These are phyloP conservation scores for Hypercompe scribonia DNA, from an alignment of 2,888 invertebrate genomes.

Conservation along the genomic window DNA sequence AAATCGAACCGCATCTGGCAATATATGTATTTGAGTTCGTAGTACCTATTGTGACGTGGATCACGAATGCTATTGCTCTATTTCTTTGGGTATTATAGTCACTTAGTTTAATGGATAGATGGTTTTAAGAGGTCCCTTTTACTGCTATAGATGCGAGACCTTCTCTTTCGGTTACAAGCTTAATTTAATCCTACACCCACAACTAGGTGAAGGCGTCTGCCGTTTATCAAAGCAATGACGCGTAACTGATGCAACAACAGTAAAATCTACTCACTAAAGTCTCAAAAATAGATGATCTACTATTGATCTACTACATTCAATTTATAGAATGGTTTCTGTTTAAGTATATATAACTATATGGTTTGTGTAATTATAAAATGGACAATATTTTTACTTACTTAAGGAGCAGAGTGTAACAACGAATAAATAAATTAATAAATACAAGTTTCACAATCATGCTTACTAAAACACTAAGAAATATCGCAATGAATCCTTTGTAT, in stretches of 20 bases:
- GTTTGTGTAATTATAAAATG: too few species aligned
- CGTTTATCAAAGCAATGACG: slow-evolving; percentile 47
- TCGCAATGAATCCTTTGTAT: not conserved
- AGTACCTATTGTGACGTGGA: slow-evolving; percentile 71
- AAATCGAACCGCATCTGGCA: slow-evolving; percentile 68
- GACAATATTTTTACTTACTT: too few species aligned
- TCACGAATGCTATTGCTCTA: slow-evolving; percentile 70
- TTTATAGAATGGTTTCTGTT: not conserved
- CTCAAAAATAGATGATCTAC: not conserved
- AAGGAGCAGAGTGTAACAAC: too few species aligned
- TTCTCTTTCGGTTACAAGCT: slow-evolving; percentile 47
- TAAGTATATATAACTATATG: too few species aligned
- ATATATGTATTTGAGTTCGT: slow-evolving; percentile 43
- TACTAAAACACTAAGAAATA: not conserved
- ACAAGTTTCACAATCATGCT: not conserved
- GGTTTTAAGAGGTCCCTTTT: slow-evolving; percentile 51
- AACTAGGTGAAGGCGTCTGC: slow-evolving; percentile 52
- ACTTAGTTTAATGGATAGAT: slow-evolving; percentile 36
- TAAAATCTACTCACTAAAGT: slow-evolving; percentile 27
- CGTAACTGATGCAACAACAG: slow-evolving; percentile 39
- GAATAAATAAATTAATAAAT: not conserved
- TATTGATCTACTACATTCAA: not conserved
- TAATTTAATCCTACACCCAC: slow-evolving; percentile 51
- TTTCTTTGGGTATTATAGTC: slow-evolving; percentile 57
- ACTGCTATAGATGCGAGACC: slow-evolving; percentile 46